Base-by-base conservation (phyloP, 2,888 invertebrate genomes). In the Tetranychus truncatus region DNA sequence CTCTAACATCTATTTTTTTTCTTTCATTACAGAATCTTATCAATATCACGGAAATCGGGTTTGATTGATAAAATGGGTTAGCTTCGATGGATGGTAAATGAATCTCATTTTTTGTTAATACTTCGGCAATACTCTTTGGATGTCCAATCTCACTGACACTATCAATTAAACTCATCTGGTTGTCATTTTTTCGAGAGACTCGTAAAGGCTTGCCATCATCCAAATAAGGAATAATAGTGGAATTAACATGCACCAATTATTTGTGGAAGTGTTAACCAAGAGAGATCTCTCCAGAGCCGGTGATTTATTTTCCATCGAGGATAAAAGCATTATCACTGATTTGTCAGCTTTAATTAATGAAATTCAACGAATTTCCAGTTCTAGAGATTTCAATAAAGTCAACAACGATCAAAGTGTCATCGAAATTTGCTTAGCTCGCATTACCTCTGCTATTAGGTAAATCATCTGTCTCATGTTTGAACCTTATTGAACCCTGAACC, bases 341-440 rank as follows among this genome's bases (percentile, higher is more conserved):
- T 85, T 91, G 80, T 89, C 89, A 74, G 89, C 90, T 85, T 91
- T 92, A 82, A 89, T 94, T 81, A 87, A 88, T 81, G 83, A 82
- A 75, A 84, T 86, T 55, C 82, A 83, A 77, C 88, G 89, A 78
- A 92, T 95, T 79, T 89, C 91, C 76, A 90, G 91, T 77, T 86
- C 89, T 77, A 86, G 89, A 5, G 90, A 90, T 80, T 95, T 94
- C 82, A 87, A 88, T 73, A 87, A 88, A 79, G 92, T 91, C 83
- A 90, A 91, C 81, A 91, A 93, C 84, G 92, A 93, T 83, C 95
- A 95, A 84, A 92, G 92, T 80, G 90, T 95, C 77, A 92, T 95
- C 79, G 95, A 95, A 84, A 94, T 95, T 81, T 93, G 93, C 83
- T 89, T 95, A 77, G 92, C 94, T 1, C 85, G 94, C 78, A 89